Conservation (phyloP, 2,888 invertebrate genomes). For the Elmis aenea region DNA sequence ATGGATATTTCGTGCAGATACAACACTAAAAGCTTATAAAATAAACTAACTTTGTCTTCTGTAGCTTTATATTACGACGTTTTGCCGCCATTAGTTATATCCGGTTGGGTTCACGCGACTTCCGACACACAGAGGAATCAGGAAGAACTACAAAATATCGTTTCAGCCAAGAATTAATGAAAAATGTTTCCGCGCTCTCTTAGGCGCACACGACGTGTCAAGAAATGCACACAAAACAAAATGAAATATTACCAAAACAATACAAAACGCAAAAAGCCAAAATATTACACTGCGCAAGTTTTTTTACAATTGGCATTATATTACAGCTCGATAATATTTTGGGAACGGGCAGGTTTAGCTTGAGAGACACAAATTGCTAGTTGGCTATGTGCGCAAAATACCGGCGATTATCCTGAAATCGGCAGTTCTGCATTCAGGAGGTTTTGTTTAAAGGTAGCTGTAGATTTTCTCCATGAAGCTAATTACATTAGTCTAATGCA, state of each 20-base stretch:
- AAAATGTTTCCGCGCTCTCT: conserved; percentile 23
- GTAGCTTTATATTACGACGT: conserved; percentile 35
- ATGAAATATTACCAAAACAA: too few relatives aligned
- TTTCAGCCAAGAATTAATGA: conserved; percentile 24
- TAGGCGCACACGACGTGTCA: conserved; percentile 10
- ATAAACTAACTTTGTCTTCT: conserved; percentile 33
- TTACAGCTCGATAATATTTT: background rate
- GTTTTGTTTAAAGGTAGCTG: background rate
- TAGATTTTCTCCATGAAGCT: background rate
- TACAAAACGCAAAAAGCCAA: too few relatives aligned
- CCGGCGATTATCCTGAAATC: too few relatives aligned
- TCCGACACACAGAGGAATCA: conserved; percentile 29
- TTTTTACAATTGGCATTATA: too few relatives aligned
- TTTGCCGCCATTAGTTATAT: conserved; percentile 40
- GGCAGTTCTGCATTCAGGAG: background rate
- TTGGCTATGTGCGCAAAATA: too few relatives aligned
- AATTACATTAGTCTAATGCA: background rate
- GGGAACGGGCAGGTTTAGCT: background rate
- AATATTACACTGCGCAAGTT: too few relatives aligned
- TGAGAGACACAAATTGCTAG: background rate
- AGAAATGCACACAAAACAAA: conserved; percentile 4
- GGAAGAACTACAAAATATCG: conserved; percentile 26
- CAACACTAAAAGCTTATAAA: conserved; percentile 34
- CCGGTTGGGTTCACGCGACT: conserved; percentile 36
- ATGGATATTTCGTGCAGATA: conserved; percentile 29